phyloP scores from a whole-genome alignment of 2,797 vertebrate genomes.

The Crenuchus spilurus region DNA sequence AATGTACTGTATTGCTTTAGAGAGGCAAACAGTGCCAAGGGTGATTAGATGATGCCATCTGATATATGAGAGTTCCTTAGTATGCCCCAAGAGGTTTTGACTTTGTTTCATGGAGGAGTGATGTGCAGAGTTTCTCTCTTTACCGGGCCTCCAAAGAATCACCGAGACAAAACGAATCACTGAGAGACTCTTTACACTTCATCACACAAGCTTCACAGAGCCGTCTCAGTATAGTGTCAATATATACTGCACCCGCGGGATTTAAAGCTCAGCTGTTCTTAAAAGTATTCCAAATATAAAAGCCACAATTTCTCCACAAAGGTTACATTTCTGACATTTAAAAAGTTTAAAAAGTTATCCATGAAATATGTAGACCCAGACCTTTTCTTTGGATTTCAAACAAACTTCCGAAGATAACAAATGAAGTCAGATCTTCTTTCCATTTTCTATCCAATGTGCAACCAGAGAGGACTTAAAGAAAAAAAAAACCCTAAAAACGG shows the following conservation, averaged over 20 bases:
- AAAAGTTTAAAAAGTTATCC: slow-evolving; percentile 30
- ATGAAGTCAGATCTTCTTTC: slow-evolving; percentile 2
- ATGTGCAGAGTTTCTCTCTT: slow-evolving; percentile 18
- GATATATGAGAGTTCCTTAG: slow-evolving; percentile 33
- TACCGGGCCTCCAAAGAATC: slow-evolving; percentile 3
- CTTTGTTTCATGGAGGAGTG: slow-evolving; percentile 27
- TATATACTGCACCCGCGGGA: slow-evolving; percentile 37
- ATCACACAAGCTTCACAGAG: slow-evolving; percentile 30
- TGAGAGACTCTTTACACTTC: slow-evolving; percentile 29
- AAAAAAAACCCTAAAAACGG: too few relatives aligned
- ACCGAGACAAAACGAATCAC: slow-evolving; percentile 35
- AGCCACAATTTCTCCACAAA: slow-evolving; percentile 19
- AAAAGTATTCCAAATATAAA: neutral
- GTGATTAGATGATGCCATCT: slow-evolving; percentile 45
- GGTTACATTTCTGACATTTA: slow-evolving; percentile 49
- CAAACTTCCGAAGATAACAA: slow-evolving; percentile 23
- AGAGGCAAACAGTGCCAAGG: slow-evolving; percentile 28
- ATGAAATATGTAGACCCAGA: slow-evolving; percentile 36
- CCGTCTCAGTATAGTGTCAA: slow-evolving; percentile 34
- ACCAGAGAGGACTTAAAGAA: neutral
- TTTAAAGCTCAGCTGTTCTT: slow-evolving; percentile 13
- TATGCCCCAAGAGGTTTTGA: slow-evolving; percentile 32
- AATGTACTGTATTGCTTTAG: slow-evolving; percentile 36
- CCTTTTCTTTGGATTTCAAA: slow-evolving; percentile 31
- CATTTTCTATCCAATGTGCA: neutral